A percentile compares a stretch with the other conserved stretches of the same genome.
Conservation (phyloP, 2,113 vertebrate species). For the Neogobius melanostomus region DNA sequence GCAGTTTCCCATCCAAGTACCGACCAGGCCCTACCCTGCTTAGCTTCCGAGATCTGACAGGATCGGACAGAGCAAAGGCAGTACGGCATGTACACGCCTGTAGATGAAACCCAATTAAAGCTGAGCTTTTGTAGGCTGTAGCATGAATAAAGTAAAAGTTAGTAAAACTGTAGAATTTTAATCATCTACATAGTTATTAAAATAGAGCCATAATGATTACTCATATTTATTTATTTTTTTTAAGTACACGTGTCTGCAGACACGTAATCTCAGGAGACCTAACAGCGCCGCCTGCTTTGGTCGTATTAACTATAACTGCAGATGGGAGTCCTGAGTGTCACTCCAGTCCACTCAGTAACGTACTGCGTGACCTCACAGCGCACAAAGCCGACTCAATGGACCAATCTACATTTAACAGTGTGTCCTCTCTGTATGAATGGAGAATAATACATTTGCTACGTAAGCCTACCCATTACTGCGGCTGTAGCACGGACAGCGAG, state of each 20-base stretch:
- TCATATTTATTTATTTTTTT: too few species aligned
- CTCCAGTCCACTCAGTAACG: slow-evolving; percentile 40
- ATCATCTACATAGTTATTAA: too few species aligned
- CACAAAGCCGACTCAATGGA: slow-evolving; percentile 33
- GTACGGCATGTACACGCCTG: too few species aligned
- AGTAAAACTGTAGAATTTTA: too few species aligned
- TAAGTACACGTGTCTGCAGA: neutral
- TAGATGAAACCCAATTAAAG: too few species aligned
- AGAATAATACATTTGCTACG: slow-evolving; percentile 35
- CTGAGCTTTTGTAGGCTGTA: too few species aligned
- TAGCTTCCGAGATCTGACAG: too few species aligned
- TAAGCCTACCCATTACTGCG: slow-evolving; percentile 35
- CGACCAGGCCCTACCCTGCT: too few species aligned
- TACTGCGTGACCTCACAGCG: slow-evolving; percentile 12
- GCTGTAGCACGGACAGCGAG: slow-evolving; percentile 34
- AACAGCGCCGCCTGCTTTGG: slow-evolving; percentile 23
- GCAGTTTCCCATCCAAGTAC: too few species aligned
- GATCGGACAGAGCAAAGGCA: too few species aligned
- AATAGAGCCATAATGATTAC: too few species aligned
- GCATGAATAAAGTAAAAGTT: too few species aligned
- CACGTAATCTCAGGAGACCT: slow-evolving; percentile 20
- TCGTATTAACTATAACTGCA: slow-evolving; percentile 26
- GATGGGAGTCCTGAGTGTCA: slow-evolving; percentile 26
- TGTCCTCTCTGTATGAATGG: slow-evolving; percentile 18
- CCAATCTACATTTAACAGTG: slow-evolving; percentile 32